These are phyloP conservation scores for Paramuricea clavata DNA, from an alignment of 92 coral and sea anemone genomes.

Conservation along the genomic window DNA sequence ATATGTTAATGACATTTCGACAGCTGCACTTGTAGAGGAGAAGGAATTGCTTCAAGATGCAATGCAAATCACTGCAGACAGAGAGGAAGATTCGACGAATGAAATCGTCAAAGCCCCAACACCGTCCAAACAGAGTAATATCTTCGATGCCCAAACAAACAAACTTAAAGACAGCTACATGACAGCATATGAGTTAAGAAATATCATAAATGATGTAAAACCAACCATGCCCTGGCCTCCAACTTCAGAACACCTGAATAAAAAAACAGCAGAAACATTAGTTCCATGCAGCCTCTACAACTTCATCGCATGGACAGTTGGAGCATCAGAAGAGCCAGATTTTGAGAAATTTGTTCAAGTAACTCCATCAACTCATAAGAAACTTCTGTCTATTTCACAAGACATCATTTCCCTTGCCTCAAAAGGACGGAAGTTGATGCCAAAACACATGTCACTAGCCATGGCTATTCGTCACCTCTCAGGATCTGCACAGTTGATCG, in stretches of 20 bases:
- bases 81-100: not conserved
- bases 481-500: not conserved
- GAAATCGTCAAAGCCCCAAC: not conserved
- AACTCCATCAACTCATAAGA: constrained; percentile 8
- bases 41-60: too few relatives aligned
- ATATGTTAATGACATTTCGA: too few relatives aligned
- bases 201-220: not conserved
- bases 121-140: too few relatives aligned
- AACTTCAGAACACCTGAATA: constrained; percentile 7
- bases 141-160: not conserved
- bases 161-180: not conserved
- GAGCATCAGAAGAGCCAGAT: constrained; percentile 4
- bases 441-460: constrained; percentile 15
- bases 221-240: constrained; percentile 19
- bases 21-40: too few relatives aligned
- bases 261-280: constrained; percentile 3
- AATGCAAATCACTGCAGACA: not conserved
- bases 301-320: not conserved
- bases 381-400: constrained; percentile 3
- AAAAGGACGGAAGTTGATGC: not conserved
- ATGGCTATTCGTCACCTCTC: constrained; percentile 4
- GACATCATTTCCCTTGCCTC: not conserved
- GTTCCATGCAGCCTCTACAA: not conserved
- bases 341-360: not conserved
- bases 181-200: not conserved